These are phyloP conservation scores for Gisinianus flammeolus DNA, from an alignment of 2,888 invertebrate genomes.

Conservation along the genomic window DNA sequence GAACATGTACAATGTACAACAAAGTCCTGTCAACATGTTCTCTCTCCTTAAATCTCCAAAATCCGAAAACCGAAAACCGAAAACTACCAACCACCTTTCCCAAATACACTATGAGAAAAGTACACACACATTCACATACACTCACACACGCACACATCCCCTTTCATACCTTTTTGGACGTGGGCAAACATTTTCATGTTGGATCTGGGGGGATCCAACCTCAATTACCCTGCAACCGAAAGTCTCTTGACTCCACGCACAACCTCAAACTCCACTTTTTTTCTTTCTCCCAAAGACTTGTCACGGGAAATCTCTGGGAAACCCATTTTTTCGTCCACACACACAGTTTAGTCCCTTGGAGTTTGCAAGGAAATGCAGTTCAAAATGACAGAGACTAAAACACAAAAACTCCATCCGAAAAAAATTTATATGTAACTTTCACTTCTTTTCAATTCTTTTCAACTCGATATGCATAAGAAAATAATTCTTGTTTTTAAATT, in stretches of 20 bases:
- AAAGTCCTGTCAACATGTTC: constrained; percentile 36
- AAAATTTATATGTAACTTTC: too few relatives aligned
- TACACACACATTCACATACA: background rate
- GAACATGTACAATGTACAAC: constrained; percentile 11
- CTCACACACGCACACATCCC: background rate
- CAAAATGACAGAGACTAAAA: too few relatives aligned
- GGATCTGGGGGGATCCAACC: background rate
- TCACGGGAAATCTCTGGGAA: too few relatives aligned
- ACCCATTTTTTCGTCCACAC: too few relatives aligned
- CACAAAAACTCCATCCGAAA: too few relatives aligned
- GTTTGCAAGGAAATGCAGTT: too few relatives aligned
- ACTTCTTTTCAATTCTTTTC: too few relatives aligned
- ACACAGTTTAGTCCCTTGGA: too few relatives aligned
- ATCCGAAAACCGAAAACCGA: background rate
- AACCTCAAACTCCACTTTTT: background rate
- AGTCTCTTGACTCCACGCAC: background rate
- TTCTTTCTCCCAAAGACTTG: background rate
- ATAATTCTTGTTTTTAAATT: too few relatives aligned
- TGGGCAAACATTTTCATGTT: background rate
- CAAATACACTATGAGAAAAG: background rate
- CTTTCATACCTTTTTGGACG: background rate
- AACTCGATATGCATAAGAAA: too few relatives aligned
- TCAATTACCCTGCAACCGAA: background rate
- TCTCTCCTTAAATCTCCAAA: constrained; percentile 15
- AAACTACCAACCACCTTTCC: constrained; percentile 5